Conservation (phyloP, 2,797 vertebrate species). For the Acipenser transmontanus region DNA sequence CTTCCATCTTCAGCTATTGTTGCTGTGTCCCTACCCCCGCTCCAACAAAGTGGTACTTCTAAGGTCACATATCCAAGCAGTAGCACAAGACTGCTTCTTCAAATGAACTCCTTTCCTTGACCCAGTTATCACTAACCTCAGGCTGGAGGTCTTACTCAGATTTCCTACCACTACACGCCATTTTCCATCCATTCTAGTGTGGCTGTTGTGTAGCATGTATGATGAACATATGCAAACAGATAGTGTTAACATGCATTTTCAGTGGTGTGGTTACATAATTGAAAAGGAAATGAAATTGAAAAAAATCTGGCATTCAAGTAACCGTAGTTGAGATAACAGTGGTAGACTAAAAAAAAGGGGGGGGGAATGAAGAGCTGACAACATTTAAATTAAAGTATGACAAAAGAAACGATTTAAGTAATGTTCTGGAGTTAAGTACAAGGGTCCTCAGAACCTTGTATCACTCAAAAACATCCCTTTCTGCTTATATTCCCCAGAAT, state of each 20-base stretch:
- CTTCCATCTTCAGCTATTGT: conserved; percentile 33
- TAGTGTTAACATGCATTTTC: conserved; percentile 26
- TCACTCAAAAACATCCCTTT: conserved; percentile 48
- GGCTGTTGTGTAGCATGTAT: conserved; percentile 44
- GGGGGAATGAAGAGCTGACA: conserved; percentile 37
- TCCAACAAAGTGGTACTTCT: conserved; percentile 37
- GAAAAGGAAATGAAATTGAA: conserved; percentile 38
- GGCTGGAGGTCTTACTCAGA: too few species aligned
- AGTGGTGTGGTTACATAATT: conserved; percentile 33
- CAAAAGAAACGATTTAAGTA: conserved; percentile 33
- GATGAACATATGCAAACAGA: conserved; percentile 27
- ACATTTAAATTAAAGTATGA: conserved; percentile 25
- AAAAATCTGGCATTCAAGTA: conserved; percentile 51
- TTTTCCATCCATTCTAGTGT: conserved; percentile 51
- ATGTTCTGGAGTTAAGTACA: conserved; percentile 44
- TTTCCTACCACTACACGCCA: conserved; percentile 24
- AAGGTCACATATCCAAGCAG: too few species aligned
- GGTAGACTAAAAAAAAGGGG: conserved; percentile 30
- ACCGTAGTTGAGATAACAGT: conserved; percentile 47
- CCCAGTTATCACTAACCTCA: too few species aligned
- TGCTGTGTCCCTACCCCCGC: conserved; percentile 37
- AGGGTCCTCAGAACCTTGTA: conserved; percentile 47
- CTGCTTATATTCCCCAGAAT: conserved; percentile 22
- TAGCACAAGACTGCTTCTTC: too few species aligned
- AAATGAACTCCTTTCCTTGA: too few species aligned